Conservation (phyloP, 2,113 vertebrate species). For the Oenanthe melanoleuca region DNA sequence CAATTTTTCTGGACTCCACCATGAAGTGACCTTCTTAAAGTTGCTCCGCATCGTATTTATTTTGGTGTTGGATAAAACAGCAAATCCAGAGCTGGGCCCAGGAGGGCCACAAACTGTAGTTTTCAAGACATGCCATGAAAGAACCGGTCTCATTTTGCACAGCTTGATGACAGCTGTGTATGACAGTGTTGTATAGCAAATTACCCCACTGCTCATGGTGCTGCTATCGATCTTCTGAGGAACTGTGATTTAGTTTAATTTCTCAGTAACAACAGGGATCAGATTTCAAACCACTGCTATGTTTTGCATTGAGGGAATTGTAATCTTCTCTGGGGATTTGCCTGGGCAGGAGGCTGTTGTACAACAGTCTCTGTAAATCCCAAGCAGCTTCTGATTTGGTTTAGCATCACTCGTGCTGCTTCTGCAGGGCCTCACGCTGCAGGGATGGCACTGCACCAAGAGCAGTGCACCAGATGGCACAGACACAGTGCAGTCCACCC, state of each 20-base stretch:
- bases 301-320: neutral
- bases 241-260: neutral
- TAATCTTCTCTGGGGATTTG: neutral
- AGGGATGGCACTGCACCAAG: neutral
- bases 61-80: neutral
- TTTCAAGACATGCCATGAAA: neutral
- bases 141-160: neutral
- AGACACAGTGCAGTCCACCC: neutral
- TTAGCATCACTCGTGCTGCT: neutral
- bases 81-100: neutral
- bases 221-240: neutral
- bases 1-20: neutral
- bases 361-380: neutral
- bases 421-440: neutral
- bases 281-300: neutral
- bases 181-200: neutral
- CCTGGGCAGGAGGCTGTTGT: neutral
- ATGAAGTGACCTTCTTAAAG: neutral
- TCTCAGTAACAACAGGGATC: neutral
- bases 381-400: neutral
- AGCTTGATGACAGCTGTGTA: neutral
- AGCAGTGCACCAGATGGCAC: neutral
- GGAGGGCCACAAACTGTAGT: neutral
- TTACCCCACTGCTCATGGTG: neutral
- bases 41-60: rapidly evolving